These are phyloP conservation scores for Ashinkailepas kermadecensis DNA, from an alignment of 2,888 invertebrate genomes.

Conservation along the genomic window DNA sequence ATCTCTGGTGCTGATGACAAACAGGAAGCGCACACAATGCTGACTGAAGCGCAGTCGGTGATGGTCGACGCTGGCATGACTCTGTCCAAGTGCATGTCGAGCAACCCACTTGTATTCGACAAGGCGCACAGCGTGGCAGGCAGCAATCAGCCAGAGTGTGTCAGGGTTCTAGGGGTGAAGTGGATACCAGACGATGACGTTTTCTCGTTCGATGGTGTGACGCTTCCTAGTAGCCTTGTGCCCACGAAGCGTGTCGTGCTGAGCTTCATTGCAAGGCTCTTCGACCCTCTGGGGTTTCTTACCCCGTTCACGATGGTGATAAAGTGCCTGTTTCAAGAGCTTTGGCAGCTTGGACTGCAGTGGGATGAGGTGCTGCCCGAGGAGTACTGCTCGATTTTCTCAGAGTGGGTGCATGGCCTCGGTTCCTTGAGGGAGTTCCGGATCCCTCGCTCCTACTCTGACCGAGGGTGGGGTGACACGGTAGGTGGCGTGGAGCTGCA, in stretches of 20 bases:
- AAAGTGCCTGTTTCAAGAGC: background rate
- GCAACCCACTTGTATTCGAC: background rate
- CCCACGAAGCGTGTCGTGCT: background rate
- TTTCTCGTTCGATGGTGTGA: background rate
- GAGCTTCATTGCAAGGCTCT: background rate
- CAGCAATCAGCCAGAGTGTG: background rate
- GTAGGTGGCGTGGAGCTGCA: no score
- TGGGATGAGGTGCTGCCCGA: background rate
- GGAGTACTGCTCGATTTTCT: no score
- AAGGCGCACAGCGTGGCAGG: no score
- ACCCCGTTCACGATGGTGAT: background rate
- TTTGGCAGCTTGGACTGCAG: background rate
- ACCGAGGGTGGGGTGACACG: no score
- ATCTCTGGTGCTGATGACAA: background rate
- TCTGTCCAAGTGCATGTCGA: background rate
- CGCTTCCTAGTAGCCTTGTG: background rate
- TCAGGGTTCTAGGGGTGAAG: background rate
- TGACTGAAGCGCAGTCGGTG: background rate
- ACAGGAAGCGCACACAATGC: background rate
- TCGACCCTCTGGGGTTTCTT: background rate
- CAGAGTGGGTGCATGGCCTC: no score
- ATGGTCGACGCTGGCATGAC: background rate
- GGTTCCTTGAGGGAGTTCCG: no score
- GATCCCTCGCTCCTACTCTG: no score
- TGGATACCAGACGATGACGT: background rate